Evolutionary conservation across 2,888 invertebrate genomes (phyloP).

Genomic region (Tanypteryx hageni): DNA sequence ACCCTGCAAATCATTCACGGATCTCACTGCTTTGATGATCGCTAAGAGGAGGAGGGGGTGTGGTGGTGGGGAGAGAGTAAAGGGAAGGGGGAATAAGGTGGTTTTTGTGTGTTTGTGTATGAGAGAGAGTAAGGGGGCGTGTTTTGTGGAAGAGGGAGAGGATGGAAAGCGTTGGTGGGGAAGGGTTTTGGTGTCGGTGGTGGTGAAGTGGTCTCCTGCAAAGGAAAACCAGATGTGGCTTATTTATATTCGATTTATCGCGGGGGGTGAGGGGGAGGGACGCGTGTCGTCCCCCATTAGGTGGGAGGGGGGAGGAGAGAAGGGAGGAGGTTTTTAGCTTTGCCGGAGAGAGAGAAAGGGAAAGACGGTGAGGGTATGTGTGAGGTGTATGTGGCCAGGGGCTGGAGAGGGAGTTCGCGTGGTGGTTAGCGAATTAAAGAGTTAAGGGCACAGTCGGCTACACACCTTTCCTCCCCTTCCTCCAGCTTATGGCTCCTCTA

Average conservation of each 20-base stretch:
- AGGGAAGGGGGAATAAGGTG: background rate
- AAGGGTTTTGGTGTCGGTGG: background rate
- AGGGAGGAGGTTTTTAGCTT: background rate
- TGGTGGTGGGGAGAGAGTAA: background rate
- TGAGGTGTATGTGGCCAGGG: background rate
- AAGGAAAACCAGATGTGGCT: conserved; percentile 18
- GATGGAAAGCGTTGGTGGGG: background rate
- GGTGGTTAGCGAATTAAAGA: conserved; percentile 3
- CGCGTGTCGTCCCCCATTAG: background rate
- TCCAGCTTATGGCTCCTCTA: background rate
- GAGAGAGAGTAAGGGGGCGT: too few species aligned
- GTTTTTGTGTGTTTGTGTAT: too few species aligned
- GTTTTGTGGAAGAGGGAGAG: too few species aligned
- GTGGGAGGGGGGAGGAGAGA: too few species aligned
- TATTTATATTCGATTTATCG: conserved; percentile 26
- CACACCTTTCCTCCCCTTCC: background rate
- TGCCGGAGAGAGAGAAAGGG: background rate
- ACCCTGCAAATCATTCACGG: conserved; percentile 56
- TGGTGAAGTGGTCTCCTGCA: background rate
- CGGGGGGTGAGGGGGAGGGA: background rate
- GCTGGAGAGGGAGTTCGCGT: background rate
- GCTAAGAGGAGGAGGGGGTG: background rate
- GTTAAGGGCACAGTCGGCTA: conserved; percentile 12
- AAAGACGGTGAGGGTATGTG: background rate
- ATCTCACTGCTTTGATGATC: conserved; percentile 57